Conservation (phyloP, 2,888 invertebrate genomes). For the Tenthredo notha region DNA sequence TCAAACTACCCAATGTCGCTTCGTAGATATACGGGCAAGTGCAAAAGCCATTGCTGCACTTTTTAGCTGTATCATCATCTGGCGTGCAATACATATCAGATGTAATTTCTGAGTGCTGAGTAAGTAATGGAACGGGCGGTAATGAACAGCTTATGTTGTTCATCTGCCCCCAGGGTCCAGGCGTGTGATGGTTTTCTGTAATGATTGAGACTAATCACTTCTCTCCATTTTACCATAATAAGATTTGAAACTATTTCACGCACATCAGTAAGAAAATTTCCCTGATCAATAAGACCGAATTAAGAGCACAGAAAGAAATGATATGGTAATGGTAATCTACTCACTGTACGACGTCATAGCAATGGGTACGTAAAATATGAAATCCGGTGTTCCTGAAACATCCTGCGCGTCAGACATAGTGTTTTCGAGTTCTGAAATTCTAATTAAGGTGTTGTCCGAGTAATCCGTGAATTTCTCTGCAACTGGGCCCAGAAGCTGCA, state of each 20-base stretch:
- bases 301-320: background rate
- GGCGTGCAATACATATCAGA: constrained; percentile 68
- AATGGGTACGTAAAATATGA: constrained; percentile 65
- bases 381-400: constrained; percentile 61
- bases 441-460: constrained; percentile 62
- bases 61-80: constrained; percentile 59
- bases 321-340: background rate
- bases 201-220: background rate
- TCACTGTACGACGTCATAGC: constrained; percentile 64
- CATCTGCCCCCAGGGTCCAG: constrained; percentile 74
- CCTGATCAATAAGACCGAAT: background rate
- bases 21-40: constrained; percentile 74
- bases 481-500: constrained; percentile 67
- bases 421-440: constrained; percentile 63
- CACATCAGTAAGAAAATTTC: background rate
- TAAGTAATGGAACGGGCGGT: constrained; percentile 76
- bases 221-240: constrained; percentile 25
- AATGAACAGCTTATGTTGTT: constrained; percentile 75
- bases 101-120: constrained; percentile 72
- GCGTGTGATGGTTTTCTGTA: constrained; percentile 59
- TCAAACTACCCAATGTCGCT: constrained; percentile 68
- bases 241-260: background rate
- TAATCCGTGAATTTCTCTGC: constrained; percentile 60
- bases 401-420: constrained; percentile 51
- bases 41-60: constrained; percentile 74